Evolutionary conservation across 2,888 invertebrate species (phyloP), one percentile per base, ranked within the genome.

Genomic region (Ephialtes manifestator): DNA sequence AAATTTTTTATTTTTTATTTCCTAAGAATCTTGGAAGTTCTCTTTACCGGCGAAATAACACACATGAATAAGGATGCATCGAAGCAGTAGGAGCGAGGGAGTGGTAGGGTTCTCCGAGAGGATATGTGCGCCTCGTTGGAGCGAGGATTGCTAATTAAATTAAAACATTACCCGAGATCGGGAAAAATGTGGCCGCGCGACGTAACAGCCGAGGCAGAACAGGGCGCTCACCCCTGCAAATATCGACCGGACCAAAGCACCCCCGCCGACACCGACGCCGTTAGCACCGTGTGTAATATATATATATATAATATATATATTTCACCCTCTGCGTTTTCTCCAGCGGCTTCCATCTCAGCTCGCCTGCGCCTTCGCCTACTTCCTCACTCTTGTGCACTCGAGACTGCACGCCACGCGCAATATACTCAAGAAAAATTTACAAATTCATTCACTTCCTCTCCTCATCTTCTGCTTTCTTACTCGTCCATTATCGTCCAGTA

Each of bases 171-270:
- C 65, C 76, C 60, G 71, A 60, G 63, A 63, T 53, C 70, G 51
- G 60, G 35, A 71, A 77, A 81, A 84, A 74, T 67, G 65, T 60
- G 39, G 46, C 24, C 46, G 70, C 51, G 24, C 51, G 76, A 24
- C 53, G 46, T 28, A 35, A 78, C 65, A 43, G 82, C 43, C 72
- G 82, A 80, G 85, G 86, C 87, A 87, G 88, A 85, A 81, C 87
- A 91, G 91, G 90, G 87, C 92, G 89, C 90, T 91, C 89, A 92
- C 92, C 92, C 90, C 90, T 89, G 88, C 83, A 84, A 90, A 90
- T 92, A 92, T 92, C 92, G 92, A 92, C 89, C 92, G 88, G 76
- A 84, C 86, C 79, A 20, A 55, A 80, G 60, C 74, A 78, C 79
- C 87, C 83, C 82, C 88, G 67, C 77, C 74, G 78, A 68, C 78